Conservation (phyloP, 2,797 vertebrate genomes). For the Zenarchopterus dispar region DNA sequence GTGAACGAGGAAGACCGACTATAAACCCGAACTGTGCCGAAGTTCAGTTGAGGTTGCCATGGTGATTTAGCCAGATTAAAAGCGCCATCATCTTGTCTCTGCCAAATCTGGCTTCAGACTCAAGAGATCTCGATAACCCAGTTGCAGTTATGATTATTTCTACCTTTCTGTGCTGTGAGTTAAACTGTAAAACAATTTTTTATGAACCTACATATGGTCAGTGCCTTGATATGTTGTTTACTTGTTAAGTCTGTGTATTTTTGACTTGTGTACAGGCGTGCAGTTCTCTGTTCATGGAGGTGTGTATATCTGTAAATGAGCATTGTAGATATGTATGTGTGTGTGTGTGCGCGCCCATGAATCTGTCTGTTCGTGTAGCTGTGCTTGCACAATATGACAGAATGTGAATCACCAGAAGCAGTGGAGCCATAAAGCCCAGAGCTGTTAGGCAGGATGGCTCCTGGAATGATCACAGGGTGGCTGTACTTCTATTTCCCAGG, state of each 20-base stretch:
- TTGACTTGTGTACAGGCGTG: background rate
- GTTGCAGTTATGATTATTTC: too few species aligned
- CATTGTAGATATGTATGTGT: background rate
- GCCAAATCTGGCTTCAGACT: too few species aligned
- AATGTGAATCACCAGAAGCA: slow-evolving; percentile 73
- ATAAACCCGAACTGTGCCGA: too few species aligned
- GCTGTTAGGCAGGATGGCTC: slow-evolving; percentile 76
- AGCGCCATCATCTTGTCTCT: too few species aligned
- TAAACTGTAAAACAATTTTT: too few species aligned
- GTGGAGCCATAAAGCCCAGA: slow-evolving; percentile 73
- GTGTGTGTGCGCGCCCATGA: slow-evolving; percentile 48
- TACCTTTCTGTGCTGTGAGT: too few species aligned
- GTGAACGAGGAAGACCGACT: too few species aligned
- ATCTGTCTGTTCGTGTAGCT: slow-evolving; percentile 67
- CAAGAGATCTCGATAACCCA: too few species aligned
- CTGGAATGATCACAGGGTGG: slow-evolving; percentile 74
- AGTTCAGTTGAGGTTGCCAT: too few species aligned
- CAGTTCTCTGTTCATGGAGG: background rate
- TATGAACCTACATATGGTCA: too few species aligned
- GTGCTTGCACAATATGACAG: slow-evolving; percentile 71
- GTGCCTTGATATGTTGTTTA: too few species aligned
- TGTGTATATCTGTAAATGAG: background rate
- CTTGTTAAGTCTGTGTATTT: background rate
- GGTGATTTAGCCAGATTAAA: too few species aligned
- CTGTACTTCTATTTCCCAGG: slow-evolving; percentile 64